A percentile compares a stretch with the other conserved stretches of the same genome.
Conservation (phyloP, 1,140 invertebrate genomes). For the Drosophila sproati region DNA sequence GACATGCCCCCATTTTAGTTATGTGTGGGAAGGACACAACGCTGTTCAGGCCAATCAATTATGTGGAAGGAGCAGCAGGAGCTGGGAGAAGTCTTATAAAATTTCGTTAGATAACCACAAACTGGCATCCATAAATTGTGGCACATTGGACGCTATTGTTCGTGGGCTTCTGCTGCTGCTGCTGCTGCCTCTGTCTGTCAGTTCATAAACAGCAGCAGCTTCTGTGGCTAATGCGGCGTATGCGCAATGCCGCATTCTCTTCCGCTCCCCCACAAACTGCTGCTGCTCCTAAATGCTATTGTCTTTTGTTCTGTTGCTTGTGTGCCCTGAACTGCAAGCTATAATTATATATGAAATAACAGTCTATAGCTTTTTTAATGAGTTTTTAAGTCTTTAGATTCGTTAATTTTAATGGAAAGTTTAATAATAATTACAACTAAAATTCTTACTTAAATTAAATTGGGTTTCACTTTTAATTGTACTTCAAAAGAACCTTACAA, state of each 20-base stretch:
- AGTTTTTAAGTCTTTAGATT: background rate
- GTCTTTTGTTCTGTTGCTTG: constrained; percentile 13
- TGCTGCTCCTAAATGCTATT: constrained; percentile 17
- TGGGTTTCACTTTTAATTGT: too few relatives aligned
- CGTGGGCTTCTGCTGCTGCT: background rate
- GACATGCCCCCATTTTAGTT: constrained; percentile 43
- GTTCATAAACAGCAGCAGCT: constrained; percentile 46
- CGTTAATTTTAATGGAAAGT: background rate
- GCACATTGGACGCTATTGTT: constrained; percentile 13
- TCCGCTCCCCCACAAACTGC: background rate
- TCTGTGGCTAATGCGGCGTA: constrained; percentile 50
- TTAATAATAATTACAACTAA: too few relatives aligned
- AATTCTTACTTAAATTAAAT: too few relatives aligned
- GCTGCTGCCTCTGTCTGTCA: constrained; percentile 43
- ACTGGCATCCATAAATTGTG: constrained; percentile 74
- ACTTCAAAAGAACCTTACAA: too few relatives aligned
- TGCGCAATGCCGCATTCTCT: constrained; percentile 37
- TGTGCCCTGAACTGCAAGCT: constrained; percentile 28
- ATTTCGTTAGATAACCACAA: constrained; percentile 64
- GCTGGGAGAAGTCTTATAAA: constrained; percentile 31
- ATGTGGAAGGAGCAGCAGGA: constrained; percentile 7
- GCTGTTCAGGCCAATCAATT: constrained; percentile 62
- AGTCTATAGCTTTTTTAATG: background rate
- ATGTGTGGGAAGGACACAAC: constrained; percentile 11
- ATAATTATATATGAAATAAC: constrained; percentile 9